phyloP scores from a whole-genome alignment of 2,888 invertebrate species.

The Germaria angustata region DNA sequence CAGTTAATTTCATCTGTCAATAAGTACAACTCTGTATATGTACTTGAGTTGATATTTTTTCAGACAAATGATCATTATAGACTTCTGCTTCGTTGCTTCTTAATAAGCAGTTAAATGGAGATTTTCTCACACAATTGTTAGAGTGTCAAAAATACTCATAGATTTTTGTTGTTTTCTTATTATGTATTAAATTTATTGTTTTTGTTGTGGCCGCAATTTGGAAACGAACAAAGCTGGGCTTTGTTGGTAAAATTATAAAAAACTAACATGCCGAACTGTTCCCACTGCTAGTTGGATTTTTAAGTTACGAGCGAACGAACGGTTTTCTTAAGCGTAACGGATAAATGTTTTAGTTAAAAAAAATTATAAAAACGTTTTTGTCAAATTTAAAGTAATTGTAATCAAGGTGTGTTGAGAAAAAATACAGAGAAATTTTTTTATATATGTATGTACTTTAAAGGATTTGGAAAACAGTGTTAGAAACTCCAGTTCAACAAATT shows the following conservation, averaged over 20 bases:
- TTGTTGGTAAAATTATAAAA: slow-evolving; percentile 77
- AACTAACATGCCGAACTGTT: slow-evolving; percentile 74
- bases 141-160: slow-evolving; percentile 24
- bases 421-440: neutral
- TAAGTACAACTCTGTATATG: slow-evolving; percentile 23
- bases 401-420: slow-evolving; percentile 17
- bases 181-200: neutral
- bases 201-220: neutral
- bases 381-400: neutral
- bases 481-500: neutral
- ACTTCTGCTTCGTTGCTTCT: slow-evolving; percentile 13
- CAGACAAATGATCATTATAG: neutral
- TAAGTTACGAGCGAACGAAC: slow-evolving; percentile 46
- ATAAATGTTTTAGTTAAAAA: slow-evolving; percentile 5
- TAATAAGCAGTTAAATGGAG: slow-evolving; percentile 11
- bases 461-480: neutral
- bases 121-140: slow-evolving; percentile 22
- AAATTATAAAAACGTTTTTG: neutral
- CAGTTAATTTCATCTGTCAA: slow-evolving; percentile 10
- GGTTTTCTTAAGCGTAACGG: slow-evolving; percentile 39
- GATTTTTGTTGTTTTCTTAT: slow-evolving; percentile 24
- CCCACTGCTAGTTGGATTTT: slow-evolving; percentile 73
- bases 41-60: neutral
- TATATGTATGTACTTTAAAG: neutral
- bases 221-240: slow-evolving; percentile 72